Base-by-base conservation (phyloP, 2,113 vertebrate species). In the Charina bottae region DNA sequence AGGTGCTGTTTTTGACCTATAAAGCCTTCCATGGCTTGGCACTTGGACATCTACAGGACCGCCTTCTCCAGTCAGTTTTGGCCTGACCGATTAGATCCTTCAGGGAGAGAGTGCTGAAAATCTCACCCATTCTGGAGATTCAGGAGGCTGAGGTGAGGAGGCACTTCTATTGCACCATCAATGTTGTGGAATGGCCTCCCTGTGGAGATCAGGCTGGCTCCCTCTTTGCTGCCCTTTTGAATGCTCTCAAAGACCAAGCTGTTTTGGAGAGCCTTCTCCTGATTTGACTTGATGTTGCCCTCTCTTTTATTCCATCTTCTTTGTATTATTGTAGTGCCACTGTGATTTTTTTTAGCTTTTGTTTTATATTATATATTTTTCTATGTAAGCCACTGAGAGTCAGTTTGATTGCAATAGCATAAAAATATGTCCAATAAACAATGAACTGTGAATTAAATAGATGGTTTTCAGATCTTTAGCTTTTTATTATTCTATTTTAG, bases 371-470 rank as follows among this genome's bases (percentile, higher is more conserved):
- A 33, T 78, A 78, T 78, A 72, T 37, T 78, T 78, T 78, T 78
- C 68, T 37, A 17, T 62, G 24, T 62, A 62, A 62, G 24, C 68
- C 5, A 46, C 46, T 46, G 49, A 49, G 49, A 78, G 37, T 37
- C n/a, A 37, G 17, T 72, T 78, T 78, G 68, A 78, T 78, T 78
- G n/a, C 68, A 78, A 37, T 8, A 33, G n/a, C 68, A 68, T 68
- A 68, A 33, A n/a, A 28, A n/a, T n/a, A 68, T 78, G 6, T 78
- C n/a, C 33, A 78, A 78, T 78, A 78, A 78, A 78, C 2, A 37
- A 78, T 78, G 68, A 8, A 37, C 53, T 97, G 94, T 95, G 95
- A 97, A 97, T 96, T 95, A 93, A 97, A 94, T 96, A 96, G 96
- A 96, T 94, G 93, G 95, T 93, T 97, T 97, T 97, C 90, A 97